Evolutionary conservation across 2,113 vertebrate species (phyloP).

Genomic region (mouse (Mus musculus)): GRCm39 chr16:58169501-58170000

Average conservation of each 20-base stretch:
- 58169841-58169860: conserved; percentile 24
- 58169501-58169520: not conserved
- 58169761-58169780: conserved; percentile 44
- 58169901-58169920: conserved; percentile 20
- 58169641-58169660: not conserved
- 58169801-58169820: not conserved
- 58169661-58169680: not conserved
- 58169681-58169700: not conserved
- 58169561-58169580: not conserved
- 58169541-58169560: conserved; percentile 6
- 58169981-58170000: not conserved
- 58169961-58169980: not conserved
- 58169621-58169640: not conserved
- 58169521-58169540: conserved; percentile 11
- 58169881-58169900: conserved; percentile 56
- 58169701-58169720: not conserved
- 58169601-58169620: not conserved
- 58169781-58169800: conserved; percentile 52
- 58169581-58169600: not conserved
- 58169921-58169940: not conserved
- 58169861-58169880: conserved; percentile 41
- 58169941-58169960: not conserved
- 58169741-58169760: not conserved
- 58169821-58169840: not conserved
- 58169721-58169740: not conserved